Evolutionary conservation across 2,113 vertebrate species (phyloP).

Genomic region (Zapornia atra): DNA sequence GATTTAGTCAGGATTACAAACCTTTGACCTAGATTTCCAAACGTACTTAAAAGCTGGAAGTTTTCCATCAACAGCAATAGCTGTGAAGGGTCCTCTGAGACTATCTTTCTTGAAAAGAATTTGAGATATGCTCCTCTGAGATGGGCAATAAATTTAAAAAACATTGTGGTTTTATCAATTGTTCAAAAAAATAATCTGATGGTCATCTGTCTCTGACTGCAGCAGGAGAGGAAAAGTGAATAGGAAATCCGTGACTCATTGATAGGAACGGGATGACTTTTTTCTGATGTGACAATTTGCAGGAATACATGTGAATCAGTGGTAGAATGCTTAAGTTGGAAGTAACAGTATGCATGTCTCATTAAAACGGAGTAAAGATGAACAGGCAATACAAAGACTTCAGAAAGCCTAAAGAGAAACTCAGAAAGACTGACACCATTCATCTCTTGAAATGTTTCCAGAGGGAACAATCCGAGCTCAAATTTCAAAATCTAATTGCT

Average conservation of each 20-base stretch:
- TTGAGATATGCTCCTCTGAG: not conserved
- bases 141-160: not conserved
- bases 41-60: not conserved
- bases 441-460: not conserved
- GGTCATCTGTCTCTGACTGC: not conserved
- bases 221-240: not conserved
- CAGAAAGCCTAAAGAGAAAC: not conserved
- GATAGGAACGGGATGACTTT: not conserved
- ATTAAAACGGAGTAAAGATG: not conserved
- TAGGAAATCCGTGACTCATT: not conserved
- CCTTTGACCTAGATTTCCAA: not conserved
- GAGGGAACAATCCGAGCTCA: not conserved
- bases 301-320: not conserved
- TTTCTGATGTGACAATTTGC: not conserved
- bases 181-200: not conserved
- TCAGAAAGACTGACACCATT: not conserved
- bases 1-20: not conserved
- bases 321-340: rapidly evolving
- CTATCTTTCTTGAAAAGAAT: not conserved
- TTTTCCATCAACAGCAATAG: not conserved
- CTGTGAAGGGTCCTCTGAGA: not conserved
- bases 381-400: not conserved
- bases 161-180: not conserved
- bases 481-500: not conserved
- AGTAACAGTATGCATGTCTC: not conserved